Evolutionary conservation across 2,113 vertebrate genomes (phyloP).

Genomic region (Oryzias javanicus): DNA sequence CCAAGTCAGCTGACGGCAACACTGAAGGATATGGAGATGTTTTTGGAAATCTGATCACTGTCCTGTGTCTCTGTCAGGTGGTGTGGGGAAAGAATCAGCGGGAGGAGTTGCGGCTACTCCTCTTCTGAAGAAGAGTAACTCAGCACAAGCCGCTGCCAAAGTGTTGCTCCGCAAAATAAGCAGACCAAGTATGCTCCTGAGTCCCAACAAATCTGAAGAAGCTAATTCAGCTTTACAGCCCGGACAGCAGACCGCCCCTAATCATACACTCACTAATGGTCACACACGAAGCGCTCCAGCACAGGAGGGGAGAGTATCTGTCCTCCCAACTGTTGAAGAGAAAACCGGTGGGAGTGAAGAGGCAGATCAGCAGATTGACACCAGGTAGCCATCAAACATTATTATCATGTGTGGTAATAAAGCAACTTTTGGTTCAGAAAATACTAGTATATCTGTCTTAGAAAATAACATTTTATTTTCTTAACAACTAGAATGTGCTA

Average conservation of each 20-base stretch:
- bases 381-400: slow-evolving; percentile 19
- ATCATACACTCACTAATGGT: slow-evolving; percentile 6
- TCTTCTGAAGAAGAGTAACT: slow-evolving; percentile 72
- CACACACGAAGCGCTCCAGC: slow-evolving; percentile 14
- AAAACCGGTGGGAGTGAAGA: slow-evolving; percentile 67
- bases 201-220: background rate
- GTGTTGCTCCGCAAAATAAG: slow-evolving; percentile 85
- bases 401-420: background rate
- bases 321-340: slow-evolving; percentile 86
- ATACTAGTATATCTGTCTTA: too few species aligned
- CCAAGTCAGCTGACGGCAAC: too few species aligned
- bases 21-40: background rate
- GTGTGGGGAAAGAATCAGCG: slow-evolving; percentile 17
- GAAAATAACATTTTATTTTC: too few species aligned
- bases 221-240: slow-evolving; percentile 13
- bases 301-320: slow-evolving; percentile 50
- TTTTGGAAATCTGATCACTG: background rate
- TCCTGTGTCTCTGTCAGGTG: slow-evolving; percentile 13
- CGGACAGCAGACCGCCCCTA: background rate
- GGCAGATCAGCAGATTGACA: slow-evolving; percentile 8
- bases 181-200: slow-evolving; percentile 78
- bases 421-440: too few species aligned
- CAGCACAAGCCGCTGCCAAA: slow-evolving; percentile 80
- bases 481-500: too few species aligned
- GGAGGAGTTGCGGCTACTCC: slow-evolving; percentile 50